Evolutionary conservation across 2,888 invertebrate species (phyloP).

Genomic region (Reticulitermes lucifugus): DNA sequence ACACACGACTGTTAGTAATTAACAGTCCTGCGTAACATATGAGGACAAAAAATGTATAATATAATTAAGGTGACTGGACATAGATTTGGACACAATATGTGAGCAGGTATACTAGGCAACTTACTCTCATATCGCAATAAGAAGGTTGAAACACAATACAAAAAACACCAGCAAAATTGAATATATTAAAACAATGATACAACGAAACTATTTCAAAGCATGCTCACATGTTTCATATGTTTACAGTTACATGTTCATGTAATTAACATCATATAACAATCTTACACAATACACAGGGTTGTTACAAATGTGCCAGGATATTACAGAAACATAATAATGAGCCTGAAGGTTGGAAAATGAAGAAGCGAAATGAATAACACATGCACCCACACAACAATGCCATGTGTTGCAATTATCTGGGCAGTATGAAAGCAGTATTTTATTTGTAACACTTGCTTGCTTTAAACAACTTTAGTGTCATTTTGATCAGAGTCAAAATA

Average conservation of each 20-base stretch:
- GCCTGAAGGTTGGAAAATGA: not conserved
- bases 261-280: not conserved
- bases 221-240: too few species aligned
- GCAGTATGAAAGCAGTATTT: not conserved
- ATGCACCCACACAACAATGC: not conserved
- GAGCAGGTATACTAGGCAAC: too few species aligned
- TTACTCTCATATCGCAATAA: too few species aligned
- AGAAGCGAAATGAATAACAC: not conserved
- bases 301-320: not conserved
- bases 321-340: not conserved
- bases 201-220: too few species aligned
- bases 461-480: not conserved
- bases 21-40: too few species aligned
- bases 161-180: too few species aligned
- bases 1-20: too few species aligned
- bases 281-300: not conserved
- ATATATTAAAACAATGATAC: too few species aligned
- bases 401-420: not conserved
- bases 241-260: not conserved
- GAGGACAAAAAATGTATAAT: too few species aligned
- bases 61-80: too few species aligned
- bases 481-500: not conserved
- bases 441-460: not conserved
- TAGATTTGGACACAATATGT: too few species aligned
- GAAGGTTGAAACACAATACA: too few species aligned